phyloP scores from a whole-genome alignment of 2,797 vertebrate species.

The Zenarchopterus dispar region DNA sequence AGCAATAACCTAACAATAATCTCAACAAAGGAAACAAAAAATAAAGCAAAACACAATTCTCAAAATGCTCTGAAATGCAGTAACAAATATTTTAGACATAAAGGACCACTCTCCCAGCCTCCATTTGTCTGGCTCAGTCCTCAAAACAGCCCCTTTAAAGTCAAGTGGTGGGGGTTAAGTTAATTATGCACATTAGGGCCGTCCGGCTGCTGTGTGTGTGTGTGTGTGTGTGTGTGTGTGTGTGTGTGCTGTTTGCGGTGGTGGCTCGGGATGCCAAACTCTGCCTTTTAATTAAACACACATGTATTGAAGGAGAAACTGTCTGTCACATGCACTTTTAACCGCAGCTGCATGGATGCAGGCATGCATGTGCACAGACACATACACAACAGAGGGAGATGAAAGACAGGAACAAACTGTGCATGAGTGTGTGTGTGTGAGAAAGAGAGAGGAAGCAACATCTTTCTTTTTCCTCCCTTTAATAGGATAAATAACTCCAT shows the following conservation, averaged over 20 bases:
- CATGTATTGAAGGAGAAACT: conserved; percentile 85
- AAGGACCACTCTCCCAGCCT: conserved; percentile 81
- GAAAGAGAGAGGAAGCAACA: conserved; percentile 38
- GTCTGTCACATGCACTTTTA: conserved; percentile 80
- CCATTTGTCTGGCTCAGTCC: conserved; percentile 83
- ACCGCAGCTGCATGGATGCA: conserved; percentile 65
- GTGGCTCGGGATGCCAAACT: conserved; percentile 86
- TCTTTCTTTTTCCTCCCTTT: conserved; percentile 41
- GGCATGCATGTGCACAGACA: conserved; percentile 47
- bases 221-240: conserved; percentile 50
- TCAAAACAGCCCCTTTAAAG: conserved; percentile 86
- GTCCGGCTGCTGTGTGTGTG: conserved; percentile 47
- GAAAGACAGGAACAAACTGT: conserved; percentile 55
- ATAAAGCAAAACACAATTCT: conserved; percentile 34
- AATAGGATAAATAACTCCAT: conserved; percentile 61
- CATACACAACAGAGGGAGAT: conserved; percentile 59
- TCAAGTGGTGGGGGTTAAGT: conserved; percentile 93
- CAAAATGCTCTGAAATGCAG: conserved; percentile 70
- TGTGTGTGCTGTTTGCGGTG: conserved; percentile 61
- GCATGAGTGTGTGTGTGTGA: conserved; percentile 12
- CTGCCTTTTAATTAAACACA: conserved; percentile 94
- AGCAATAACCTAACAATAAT: conserved; percentile 71
- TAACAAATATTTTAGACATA: conserved; percentile 80
- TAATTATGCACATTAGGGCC: conserved; percentile 89
- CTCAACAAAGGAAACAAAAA: conserved; percentile 74